Evolutionary conservation across 2,797 vertebrate species (phyloP).

Genomic region (Falco cherrug): DNA sequence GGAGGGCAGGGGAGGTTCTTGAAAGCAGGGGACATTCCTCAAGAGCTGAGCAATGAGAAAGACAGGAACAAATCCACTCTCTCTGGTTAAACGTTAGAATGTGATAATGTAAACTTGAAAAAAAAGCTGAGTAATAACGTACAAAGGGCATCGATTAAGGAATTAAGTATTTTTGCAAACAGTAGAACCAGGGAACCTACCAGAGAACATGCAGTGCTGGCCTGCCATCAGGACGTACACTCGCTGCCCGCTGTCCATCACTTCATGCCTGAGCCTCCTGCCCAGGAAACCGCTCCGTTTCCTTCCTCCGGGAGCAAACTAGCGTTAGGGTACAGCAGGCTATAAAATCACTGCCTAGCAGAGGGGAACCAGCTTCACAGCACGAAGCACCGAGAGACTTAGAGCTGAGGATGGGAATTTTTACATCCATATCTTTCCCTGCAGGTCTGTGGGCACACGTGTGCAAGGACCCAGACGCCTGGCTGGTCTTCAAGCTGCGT

Average conservation of each 20-base stretch:
- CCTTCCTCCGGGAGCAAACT: not conserved
- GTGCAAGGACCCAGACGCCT: not conserved
- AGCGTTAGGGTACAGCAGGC: not conserved
- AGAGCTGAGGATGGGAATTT: not conserved
- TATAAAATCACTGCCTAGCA: not conserved
- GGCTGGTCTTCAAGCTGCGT: not conserved
- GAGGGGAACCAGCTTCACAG: not conserved
- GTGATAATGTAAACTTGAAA: not conserved
- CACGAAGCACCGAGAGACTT: not conserved
- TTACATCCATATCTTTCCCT: not conserved
- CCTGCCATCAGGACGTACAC: not conserved
- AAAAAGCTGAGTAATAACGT: not conserved
- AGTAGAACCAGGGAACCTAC: not conserved
- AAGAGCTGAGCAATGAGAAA: not conserved
- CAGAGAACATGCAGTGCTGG: not conserved
- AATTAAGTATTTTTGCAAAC: not conserved
- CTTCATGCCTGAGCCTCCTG: not conserved
- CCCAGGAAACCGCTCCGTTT: not conserved
- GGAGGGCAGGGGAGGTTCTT: not conserved
- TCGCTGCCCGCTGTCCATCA: rapidly evolving
- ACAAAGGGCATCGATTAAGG: not conserved
- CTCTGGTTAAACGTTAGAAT: not conserved
- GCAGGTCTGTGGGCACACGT: not conserved
- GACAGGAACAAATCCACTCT: not conserved
- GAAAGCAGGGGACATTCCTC: not conserved